Percentiles rank a stretch among this genome's conserved stretches.
These are phyloP conservation scores for Pterois miles DNA, from an alignment of 2,797 vertebrate species.

Conservation along the genomic window DNA sequence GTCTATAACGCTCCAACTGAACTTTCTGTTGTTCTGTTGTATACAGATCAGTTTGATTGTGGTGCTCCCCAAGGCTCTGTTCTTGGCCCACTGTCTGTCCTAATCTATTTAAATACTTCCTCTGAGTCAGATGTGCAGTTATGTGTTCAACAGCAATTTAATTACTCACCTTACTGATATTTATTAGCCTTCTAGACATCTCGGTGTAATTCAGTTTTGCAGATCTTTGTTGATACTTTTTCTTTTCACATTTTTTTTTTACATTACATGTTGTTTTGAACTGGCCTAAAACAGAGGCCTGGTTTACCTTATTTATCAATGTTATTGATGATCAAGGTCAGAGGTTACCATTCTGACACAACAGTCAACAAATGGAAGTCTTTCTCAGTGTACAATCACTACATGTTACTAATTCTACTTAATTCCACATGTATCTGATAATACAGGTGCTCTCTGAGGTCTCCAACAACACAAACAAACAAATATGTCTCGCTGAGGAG, in stretches of 20 bases:
- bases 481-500: conserved; percentile 14
- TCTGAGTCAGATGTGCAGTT: background rate
- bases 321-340: background rate
- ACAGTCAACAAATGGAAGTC: background rate
- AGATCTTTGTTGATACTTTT: background rate
- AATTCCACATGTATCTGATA: background rate
- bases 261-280: background rate
- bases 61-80: background rate
- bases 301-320: background rate
- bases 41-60: background rate
- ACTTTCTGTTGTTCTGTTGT: background rate
- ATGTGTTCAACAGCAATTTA: background rate
- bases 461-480: background rate
- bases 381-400: too few species aligned
- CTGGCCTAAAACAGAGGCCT: background rate
- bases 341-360: background rate
- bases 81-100: background rate
- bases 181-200: background rate
- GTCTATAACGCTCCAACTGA: background rate
- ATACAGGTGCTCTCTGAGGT: background rate
- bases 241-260: background rate
- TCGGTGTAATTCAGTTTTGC: background rate
- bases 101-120: background rate
- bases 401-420: background rate
- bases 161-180: background rate